These are phyloP conservation scores for Petaurus breviceps DNA, from an alignment of 2,113 vertebrate species.

Conservation along the genomic window DNA sequence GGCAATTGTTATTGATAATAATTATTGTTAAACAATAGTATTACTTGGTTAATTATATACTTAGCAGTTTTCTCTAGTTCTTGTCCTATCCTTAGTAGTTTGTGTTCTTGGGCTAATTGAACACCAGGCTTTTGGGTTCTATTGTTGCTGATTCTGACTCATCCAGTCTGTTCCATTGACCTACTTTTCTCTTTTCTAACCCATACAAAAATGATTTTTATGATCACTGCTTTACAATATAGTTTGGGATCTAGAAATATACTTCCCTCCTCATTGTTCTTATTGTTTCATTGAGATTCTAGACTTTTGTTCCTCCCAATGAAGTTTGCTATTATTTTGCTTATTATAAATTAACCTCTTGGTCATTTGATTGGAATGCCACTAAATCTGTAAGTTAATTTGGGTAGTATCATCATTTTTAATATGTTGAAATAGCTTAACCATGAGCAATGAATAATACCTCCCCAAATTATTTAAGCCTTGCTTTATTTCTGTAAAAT, in stretches of 20 bases:
- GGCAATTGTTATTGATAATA: background rate
- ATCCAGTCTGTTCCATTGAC: background rate
- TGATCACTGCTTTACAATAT: background rate
- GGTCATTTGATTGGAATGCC: background rate
- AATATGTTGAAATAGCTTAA: background rate
- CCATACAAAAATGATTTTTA: background rate
- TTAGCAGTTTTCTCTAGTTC: background rate
- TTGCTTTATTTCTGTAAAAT: background rate
- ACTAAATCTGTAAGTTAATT: background rate
- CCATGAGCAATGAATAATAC: background rate
- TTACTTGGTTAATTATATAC: background rate
- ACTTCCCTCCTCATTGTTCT: background rate
- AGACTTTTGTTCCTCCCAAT: background rate
- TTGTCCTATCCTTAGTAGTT: background rate
- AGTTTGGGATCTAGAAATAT: background rate
- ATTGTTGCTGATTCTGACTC: background rate
- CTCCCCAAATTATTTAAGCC: background rate
- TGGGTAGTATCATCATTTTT: background rate
- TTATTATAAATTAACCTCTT: background rate
- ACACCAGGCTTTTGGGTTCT: background rate
- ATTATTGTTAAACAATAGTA: background rate
- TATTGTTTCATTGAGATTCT: background rate
- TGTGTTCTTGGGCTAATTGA: background rate
- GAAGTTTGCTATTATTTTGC: background rate
- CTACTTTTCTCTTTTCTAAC: background rate